A percentile compares a stretch with the other conserved stretches of the same genome.
These are phyloP conservation scores for Sesamia inferens DNA, from an alignment of 2,888 invertebrate species.

Conservation along the genomic window DNA sequence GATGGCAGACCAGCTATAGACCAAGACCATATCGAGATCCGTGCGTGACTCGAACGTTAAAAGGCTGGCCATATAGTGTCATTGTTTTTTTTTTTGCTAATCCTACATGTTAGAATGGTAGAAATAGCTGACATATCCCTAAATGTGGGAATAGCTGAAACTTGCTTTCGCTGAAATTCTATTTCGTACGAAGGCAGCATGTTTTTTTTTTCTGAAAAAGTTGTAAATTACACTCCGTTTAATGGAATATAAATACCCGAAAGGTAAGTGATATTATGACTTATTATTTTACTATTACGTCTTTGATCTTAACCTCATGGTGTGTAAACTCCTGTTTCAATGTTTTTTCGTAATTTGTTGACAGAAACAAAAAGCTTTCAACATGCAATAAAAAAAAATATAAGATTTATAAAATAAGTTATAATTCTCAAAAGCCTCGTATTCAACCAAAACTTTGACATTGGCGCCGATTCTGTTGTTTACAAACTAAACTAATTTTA, in stretches of 20 bases:
- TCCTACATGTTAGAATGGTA: too few species aligned
- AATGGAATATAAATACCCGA: background rate
- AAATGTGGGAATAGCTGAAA: slow-evolving; percentile 2
- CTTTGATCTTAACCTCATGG: background rate
- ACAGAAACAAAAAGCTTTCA: too few species aligned
- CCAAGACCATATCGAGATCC: too few species aligned
- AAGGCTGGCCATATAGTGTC: too few species aligned
- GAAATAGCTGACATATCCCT: background rate
- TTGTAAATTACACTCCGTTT: background rate
- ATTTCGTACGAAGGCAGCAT: background rate
- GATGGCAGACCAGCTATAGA: too few species aligned
- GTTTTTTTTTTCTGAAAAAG: background rate
- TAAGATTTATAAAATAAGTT: too few species aligned
- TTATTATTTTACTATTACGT: background rate
- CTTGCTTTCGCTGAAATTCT: background rate
- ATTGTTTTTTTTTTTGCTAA: background rate
- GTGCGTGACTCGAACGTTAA: too few species aligned
- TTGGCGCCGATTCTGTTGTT: too few species aligned
- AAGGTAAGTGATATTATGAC: background rate
- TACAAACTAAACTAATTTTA: too few species aligned
- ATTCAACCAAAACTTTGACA: too few species aligned
- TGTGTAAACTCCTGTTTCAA: background rate
- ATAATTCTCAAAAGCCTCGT: too few species aligned
- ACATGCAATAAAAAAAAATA: too few species aligned
- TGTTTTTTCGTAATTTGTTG: background rate